Evolutionary conservation across 2,113 vertebrate species (phyloP).

Genomic region (Serinus canaria): DNA sequence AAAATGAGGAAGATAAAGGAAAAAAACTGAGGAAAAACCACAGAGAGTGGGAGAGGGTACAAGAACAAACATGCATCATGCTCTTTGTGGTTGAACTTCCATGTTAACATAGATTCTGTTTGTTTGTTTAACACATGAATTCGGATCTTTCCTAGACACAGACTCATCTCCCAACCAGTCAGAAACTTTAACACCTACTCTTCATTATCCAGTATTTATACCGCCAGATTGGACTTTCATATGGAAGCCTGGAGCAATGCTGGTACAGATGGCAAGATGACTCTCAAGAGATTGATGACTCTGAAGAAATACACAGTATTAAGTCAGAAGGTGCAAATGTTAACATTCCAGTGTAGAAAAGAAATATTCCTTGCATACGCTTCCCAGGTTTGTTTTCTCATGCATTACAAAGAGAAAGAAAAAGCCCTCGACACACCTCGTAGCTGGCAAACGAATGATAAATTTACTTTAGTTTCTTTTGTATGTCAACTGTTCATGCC

Average conservation of each 20-base stretch:
- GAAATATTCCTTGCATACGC: conserved; percentile 70
- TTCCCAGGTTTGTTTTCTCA: conserved; percentile 71
- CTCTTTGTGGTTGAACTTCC: conserved; percentile 64
- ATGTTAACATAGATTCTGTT: conserved; percentile 42
- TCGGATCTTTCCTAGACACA: conserved; percentile 60
- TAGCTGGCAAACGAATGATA: conserved; percentile 65
- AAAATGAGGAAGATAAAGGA: conserved; percentile 12
- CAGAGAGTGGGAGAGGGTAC: neutral
- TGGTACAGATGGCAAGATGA: conserved; percentile 75
- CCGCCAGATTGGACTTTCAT: conserved; percentile 79
- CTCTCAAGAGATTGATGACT: conserved; percentile 78
- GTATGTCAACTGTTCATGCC: conserved; percentile 72
- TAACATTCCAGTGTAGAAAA: conserved; percentile 72
- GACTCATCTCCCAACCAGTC: conserved; percentile 66
- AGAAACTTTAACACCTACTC: conserved; percentile 72
- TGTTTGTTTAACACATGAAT: conserved; percentile 50
- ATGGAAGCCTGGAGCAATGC: conserved; percentile 74
- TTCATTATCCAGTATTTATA: conserved; percentile 76
- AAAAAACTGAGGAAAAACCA: neutral
- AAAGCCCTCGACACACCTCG: conserved; percentile 52
- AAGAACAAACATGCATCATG: neutral
- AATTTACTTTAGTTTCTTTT: conserved; percentile 73
- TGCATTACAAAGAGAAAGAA: conserved; percentile 62
- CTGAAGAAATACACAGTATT: conserved; percentile 76
- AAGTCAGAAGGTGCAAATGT: conserved; percentile 78